Evolutionary conservation across 35 echinoderm and acorn worm species (phyloP).

Genomic region (Holothuria glaberrima): DNA sequence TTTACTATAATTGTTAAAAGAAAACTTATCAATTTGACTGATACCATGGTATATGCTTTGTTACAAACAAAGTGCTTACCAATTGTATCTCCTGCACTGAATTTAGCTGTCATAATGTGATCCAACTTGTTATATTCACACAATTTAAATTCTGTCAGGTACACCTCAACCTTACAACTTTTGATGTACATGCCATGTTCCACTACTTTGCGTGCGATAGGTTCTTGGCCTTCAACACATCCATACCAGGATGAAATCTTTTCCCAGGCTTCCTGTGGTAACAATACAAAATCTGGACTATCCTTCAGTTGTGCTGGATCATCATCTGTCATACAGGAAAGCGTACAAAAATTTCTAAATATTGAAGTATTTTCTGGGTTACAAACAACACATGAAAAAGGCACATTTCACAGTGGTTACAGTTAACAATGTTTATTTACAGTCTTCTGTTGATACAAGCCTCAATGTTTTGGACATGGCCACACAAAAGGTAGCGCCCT

Average conservation of each 20-base stretch:
- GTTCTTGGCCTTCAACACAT: conserved; percentile 47
- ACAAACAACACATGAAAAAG: no score
- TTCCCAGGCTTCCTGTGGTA: conserved; percentile 90
- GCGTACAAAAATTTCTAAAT: no score
- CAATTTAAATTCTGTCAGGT: conserved; percentile 94
- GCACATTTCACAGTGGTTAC: no score
- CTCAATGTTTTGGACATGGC: no score
- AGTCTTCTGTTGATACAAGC: no score
- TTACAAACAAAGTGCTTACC: conserved; percentile 53
- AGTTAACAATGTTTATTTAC: no score
- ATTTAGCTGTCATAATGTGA: conserved; percentile 69
- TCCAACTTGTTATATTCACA: conserved; percentile 79
- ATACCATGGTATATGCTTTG: no score
- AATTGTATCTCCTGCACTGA: conserved; percentile 98
- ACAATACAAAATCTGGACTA: conserved; percentile 85
- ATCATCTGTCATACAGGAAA: conserved; percentile 46
- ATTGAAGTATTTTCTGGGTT: no score
- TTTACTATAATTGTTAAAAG: no score
- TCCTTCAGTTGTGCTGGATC: conserved; percentile 74
- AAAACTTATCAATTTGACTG: no score
- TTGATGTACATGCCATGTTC: conserved; percentile 96
- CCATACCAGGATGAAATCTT: conserved; percentile 88
- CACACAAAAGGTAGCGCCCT: no score
- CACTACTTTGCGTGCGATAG: conserved; percentile 48
- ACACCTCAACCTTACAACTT: conserved; percentile 99